A percentile compares a stretch with the other conserved stretches of the same genome.
phyloP scores from a whole-genome alignment of 1,140 invertebrate genomes.

The Drosophila nasuta region DNA sequence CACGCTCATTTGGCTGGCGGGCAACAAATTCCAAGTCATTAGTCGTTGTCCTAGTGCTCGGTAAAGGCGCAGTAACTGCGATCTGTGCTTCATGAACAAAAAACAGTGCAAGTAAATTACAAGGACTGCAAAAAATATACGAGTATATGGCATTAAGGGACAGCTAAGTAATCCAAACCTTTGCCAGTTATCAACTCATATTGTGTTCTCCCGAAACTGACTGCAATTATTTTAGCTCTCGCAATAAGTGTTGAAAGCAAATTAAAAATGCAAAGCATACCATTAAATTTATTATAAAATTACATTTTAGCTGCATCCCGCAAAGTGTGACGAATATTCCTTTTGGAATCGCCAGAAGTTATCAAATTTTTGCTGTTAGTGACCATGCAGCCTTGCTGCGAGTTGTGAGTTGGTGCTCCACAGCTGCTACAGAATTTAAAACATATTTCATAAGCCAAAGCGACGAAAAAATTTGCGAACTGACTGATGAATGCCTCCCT shows the following conservation, averaged over 20 bases:
- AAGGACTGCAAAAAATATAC: constrained; percentile 39
- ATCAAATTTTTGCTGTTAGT: constrained; percentile 5
- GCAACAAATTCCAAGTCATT: constrained; percentile 77
- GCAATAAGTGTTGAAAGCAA: not conserved
- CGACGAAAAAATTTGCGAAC: constrained; percentile 52
- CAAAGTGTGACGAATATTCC: not conserved
- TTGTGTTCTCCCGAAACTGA: not conserved
- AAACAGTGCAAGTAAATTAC: constrained; percentile 61
- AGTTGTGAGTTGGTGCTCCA: not conserved
- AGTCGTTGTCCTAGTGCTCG: constrained; percentile 63
- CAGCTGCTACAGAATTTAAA: constrained; percentile 35
- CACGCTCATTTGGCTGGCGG: constrained; percentile 72
- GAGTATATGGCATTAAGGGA: constrained; percentile 17
- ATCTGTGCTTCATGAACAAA: constrained; percentile 31
- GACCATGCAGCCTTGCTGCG: constrained; percentile 2
- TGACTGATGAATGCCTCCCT: constrained; percentile 40
- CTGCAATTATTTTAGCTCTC: not conserved
- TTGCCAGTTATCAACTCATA: not conserved
- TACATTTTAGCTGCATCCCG: too few relatives aligned
- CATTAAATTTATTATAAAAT: too few relatives aligned
- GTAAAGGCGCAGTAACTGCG: constrained; percentile 24
- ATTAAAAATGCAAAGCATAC: not conserved
- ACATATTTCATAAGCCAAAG: constrained; percentile 68
- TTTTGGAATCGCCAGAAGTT: not conserved
- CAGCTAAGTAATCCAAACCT: not conserved